Percentiles rank a stretch among this genome's conserved stretches.
These are phyloP conservation scores for Drosophila fungiperda DNA, from an alignment of 2,888 invertebrate species.

Conservation along the genomic window DNA sequence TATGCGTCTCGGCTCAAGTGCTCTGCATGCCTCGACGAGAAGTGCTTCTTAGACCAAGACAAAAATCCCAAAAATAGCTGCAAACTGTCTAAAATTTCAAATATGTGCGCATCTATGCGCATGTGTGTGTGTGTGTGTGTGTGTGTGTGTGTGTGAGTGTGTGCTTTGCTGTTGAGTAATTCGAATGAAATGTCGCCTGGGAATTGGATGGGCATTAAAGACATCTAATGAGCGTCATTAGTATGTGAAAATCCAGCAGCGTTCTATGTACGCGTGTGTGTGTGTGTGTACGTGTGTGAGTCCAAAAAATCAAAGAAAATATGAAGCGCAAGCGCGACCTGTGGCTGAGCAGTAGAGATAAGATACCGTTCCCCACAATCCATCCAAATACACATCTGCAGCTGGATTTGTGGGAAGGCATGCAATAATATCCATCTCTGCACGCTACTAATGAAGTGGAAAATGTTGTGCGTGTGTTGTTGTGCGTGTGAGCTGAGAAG, in stretches of 20 bases:
- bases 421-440: not conserved
- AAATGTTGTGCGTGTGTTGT: constrained; percentile 41
- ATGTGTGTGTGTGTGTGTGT: constrained; percentile 17
- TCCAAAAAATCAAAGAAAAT: constrained; percentile 6
- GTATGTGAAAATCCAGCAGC: constrained; percentile 50
- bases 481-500: constrained; percentile 37
- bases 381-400: constrained; percentile 15
- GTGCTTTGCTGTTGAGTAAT: constrained; percentile 62
- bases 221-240: constrained; percentile 79
- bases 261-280: not conserved
- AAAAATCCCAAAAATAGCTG: constrained; percentile 56
- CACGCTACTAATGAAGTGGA: constrained; percentile 63
- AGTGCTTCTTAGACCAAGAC: constrained; percentile 12
- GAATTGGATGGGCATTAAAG: constrained; percentile 64
- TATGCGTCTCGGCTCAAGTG: constrained; percentile 27
- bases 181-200: constrained; percentile 65
- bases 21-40: not conserved
- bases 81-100: constrained; percentile 55
- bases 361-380: constrained; percentile 31
- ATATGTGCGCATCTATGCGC: constrained; percentile 12
- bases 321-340: constrained; percentile 53
- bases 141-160: constrained; percentile 23
- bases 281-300: constrained; percentile 3
- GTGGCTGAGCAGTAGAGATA: constrained; percentile 45
- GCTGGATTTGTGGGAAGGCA: not conserved